phyloP scores from a whole-genome alignment of 2,888 invertebrate genomes.

The Protophormia terraenovae region DNA sequence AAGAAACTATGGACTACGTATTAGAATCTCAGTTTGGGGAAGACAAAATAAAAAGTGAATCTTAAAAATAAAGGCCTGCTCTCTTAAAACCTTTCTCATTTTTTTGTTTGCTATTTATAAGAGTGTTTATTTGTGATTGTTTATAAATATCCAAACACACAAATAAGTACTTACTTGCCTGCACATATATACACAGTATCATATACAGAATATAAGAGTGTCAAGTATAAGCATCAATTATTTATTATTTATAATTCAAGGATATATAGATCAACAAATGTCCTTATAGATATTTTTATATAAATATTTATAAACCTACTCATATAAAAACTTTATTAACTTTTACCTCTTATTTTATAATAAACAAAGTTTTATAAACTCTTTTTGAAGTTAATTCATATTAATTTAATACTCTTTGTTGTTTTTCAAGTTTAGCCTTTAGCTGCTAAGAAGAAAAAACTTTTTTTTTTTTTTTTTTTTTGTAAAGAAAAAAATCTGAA shows the following conservation, averaged over 20 bases:
- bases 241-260: slow-evolving; percentile 19
- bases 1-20: no score
- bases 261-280: background rate
- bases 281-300: background rate
- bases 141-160: background rate
- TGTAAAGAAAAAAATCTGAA: background rate
- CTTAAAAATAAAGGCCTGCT: background rate
- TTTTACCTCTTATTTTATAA: background rate
- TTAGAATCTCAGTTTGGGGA: no score
- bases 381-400: no score
- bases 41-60: no score
- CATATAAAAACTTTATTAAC: background rate
- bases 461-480: background rate
- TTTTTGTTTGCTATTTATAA: background rate
- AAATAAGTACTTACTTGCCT: background rate
- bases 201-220: background rate
- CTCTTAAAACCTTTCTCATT: background rate
- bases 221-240: background rate
- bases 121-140: background rate
- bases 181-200: background rate
- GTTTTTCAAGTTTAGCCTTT: background rate
- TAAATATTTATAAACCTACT: no score
- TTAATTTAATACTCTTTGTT: background rate
- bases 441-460: background rate
- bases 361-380: no score